These are phyloP conservation scores for Leptopilina clavipes DNA, from an alignment of 1,140 invertebrate genomes.

Conservation along the genomic window DNA sequence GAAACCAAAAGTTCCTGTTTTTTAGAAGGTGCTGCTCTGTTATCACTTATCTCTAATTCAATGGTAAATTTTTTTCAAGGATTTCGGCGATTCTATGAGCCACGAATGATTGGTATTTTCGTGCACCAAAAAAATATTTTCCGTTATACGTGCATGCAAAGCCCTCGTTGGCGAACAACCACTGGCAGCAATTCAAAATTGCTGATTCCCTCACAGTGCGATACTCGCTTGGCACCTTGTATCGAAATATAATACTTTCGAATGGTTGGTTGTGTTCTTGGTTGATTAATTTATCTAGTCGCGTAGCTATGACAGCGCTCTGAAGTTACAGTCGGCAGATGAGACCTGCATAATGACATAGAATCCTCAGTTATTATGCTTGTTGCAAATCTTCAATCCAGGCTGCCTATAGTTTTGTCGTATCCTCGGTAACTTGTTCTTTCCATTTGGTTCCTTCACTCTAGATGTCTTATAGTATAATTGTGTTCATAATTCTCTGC, in stretches of 20 bases:
- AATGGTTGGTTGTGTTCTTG: not conserved
- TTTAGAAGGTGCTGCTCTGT: not conserved
- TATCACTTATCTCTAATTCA: not conserved
- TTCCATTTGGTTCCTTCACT: slow-evolving; percentile 51
- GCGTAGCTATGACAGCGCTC: slow-evolving; percentile 61
- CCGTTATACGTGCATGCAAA: too few relatives aligned
- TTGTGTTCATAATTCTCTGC: slow-evolving; percentile 35
- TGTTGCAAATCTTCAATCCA: slow-evolving; percentile 36
- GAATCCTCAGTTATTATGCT: not conserved
- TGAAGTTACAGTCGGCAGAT: too few relatives aligned
- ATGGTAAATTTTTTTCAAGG: not conserved
- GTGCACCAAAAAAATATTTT: not conserved
- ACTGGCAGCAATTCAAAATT: too few relatives aligned
- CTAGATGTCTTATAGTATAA: slow-evolving; percentile 53
- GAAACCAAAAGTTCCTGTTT: not conserved
- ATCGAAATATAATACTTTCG: slow-evolving; percentile 26
- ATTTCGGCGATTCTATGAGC: slow-evolving; percentile 30
- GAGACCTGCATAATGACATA: too few relatives aligned
- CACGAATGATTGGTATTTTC: slow-evolving; percentile 8
- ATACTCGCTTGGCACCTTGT: too few relatives aligned
- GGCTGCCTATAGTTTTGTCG: slow-evolving; percentile 21
- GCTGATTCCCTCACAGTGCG: not conserved
- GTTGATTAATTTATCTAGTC: slow-evolving; percentile 57
- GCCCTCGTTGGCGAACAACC: too few relatives aligned
- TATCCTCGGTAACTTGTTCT: slow-evolving; percentile 35